A percentile compares a stretch with the other conserved stretches of the same genome.
Conservation (phyloP, 2,888 invertebrate species). For the Cistogaster globosa region DNA sequence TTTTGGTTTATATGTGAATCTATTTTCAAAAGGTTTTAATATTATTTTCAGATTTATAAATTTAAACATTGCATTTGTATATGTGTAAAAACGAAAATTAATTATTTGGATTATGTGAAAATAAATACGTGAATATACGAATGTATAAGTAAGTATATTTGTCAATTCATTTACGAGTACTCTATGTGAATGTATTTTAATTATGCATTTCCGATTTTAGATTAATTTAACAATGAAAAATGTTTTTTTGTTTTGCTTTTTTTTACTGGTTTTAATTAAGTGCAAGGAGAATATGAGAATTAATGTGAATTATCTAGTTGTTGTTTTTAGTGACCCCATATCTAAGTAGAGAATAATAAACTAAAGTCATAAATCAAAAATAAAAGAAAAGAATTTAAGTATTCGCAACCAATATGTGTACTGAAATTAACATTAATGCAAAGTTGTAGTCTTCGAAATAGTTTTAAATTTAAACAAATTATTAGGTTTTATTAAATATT, state of each 20-base stretch:
- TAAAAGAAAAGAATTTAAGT: not conserved
- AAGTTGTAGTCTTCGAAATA: not conserved
- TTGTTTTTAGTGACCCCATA: slow-evolving; percentile 54
- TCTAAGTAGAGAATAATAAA: slow-evolving; percentile 58
- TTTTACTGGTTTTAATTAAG: slow-evolving; percentile 65
- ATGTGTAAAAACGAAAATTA: not conserved
- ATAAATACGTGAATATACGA: slow-evolving; percentile 17
- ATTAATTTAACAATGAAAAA: slow-evolving; percentile 64
- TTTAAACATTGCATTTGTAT: slow-evolving; percentile 29
- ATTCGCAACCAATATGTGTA: not conserved
- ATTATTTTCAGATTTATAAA: slow-evolving; percentile 50
- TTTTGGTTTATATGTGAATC: slow-evolving; percentile 14
- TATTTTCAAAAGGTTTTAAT: slow-evolving; percentile 43
- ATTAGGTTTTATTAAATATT: no score
- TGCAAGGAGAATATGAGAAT: slow-evolving; percentile 54
- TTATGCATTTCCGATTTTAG: slow-evolving; percentile 75
- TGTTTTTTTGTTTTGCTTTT: slow-evolving; percentile 45
- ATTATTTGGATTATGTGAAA: slow-evolving; percentile 31
- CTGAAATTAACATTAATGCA: not conserved
- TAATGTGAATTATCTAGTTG: slow-evolving; percentile 47
- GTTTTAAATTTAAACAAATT: no score
- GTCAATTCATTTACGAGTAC: not conserved
- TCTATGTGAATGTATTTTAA: slow-evolving; percentile 67
- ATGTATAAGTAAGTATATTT: not conserved
- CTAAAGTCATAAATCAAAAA: slow-evolving; percentile 37